Conservation (phyloP, 2,113 vertebrate species). For the Numenius arquata region DNA sequence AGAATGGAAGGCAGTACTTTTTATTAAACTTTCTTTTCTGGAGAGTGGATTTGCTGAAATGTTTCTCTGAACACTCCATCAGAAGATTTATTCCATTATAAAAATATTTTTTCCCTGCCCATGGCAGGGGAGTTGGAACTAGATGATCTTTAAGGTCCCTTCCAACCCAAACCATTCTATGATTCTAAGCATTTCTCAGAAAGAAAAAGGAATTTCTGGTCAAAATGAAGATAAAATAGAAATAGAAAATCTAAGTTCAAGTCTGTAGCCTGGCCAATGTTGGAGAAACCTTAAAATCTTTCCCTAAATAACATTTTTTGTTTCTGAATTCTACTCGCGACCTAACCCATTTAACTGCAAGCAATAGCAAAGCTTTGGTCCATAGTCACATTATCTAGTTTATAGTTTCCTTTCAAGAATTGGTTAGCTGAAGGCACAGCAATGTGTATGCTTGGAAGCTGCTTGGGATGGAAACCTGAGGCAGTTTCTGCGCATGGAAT, state of each 20-base stretch:
- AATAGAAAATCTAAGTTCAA: neutral
- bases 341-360: neutral
- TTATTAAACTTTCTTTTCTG: neutral
- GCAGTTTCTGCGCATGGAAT: neutral
- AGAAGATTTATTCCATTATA: neutral
- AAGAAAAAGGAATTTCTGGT: neutral
- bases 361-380: neutral
- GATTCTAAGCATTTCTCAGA: neutral
- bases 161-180: too few relatives aligned
- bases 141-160: too few relatives aligned
- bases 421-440: neutral
- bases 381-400: neutral
- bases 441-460: neutral
- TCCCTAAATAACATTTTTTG: neutral
- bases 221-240: neutral
- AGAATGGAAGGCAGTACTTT: neutral
- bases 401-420: neutral
- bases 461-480: neutral
- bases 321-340: neutral
- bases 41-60: neutral
- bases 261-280: neutral
- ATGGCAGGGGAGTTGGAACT: too few relatives aligned
- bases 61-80: neutral
- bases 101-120: too few relatives aligned
- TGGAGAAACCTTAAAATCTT: neutral